These are phyloP conservation scores for Heliconius erato DNA, from an alignment of 2,888 invertebrate species.

Conservation along the genomic window DNA sequence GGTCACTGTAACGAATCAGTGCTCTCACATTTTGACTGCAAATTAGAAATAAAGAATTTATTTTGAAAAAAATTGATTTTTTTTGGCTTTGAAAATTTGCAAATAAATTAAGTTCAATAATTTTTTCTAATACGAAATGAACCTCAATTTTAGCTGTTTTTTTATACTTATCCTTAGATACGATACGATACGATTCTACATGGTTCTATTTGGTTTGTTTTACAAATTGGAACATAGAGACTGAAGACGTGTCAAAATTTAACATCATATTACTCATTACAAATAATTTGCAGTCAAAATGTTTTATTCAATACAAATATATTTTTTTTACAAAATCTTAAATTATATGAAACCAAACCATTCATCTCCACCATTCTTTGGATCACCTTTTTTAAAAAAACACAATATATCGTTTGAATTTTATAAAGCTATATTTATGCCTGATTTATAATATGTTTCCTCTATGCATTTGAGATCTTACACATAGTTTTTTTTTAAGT, in stretches of 20 bases:
- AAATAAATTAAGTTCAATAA: no score
- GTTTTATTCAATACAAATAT: constrained; percentile 5
- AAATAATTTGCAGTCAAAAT: constrained; percentile 31
- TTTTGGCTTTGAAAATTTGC: background rate
- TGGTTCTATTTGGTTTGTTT: background rate
- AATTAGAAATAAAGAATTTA: background rate
- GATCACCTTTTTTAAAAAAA: constrained; percentile 39
- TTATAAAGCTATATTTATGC: constrained; percentile 37
- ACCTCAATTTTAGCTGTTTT: no score
- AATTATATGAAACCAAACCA: constrained; percentile 36
- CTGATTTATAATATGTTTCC: constrained; percentile 41
- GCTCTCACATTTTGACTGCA: constrained; percentile 32
- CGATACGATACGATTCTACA: no score
- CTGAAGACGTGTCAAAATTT: background rate
- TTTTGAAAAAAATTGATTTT: background rate
- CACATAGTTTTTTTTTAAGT: constrained; percentile 42
- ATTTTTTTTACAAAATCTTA: constrained; percentile 30
- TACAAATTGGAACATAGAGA: background rate
- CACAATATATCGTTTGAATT: constrained; percentile 32
- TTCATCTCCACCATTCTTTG: constrained; percentile 39
- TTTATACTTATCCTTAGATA: no score
- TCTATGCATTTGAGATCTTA: constrained; percentile 48
- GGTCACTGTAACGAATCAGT: constrained; percentile 32
- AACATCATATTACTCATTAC: background rate
- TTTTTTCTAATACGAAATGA: no score